Conservation (phyloP, 2,113 vertebrate genomes). For the Callorhinus ursinus region DNA sequence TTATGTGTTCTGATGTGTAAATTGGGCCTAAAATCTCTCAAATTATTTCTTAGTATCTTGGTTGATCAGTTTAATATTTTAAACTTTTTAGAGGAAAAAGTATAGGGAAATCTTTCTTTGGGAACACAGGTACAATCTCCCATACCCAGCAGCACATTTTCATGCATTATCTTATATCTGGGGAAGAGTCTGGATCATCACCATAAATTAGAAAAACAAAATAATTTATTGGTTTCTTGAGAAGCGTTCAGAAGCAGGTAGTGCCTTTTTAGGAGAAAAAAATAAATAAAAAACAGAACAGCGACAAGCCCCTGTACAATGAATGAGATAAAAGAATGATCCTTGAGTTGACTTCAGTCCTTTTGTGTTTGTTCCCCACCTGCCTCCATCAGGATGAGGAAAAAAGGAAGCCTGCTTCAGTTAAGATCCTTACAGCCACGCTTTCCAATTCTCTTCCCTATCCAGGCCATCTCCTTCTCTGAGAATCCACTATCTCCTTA, state of each 20-base stretch:
- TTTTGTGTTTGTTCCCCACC: too few relatives aligned
- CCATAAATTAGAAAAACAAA: not conserved
- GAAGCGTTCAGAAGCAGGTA: not conserved
- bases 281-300: not conserved
- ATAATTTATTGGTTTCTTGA: not conserved
- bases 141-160: rapidly evolving
- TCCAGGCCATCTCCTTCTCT: not conserved
- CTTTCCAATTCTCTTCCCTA: rapidly evolving
- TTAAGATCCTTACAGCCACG: rapidly evolving
- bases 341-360: rapidly evolving
- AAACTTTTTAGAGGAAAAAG: not conserved
- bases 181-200: not conserved
- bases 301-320: not conserved
- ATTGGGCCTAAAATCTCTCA: not conserved
- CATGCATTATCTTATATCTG: not conserved
- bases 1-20: not conserved
- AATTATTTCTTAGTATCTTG: not conserved
- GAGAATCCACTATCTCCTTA: not conserved
- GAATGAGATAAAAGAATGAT: too few relatives aligned
- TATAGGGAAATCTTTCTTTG: not conserved
- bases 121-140: not conserved
- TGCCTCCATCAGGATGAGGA: not conserved
- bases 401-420: not conserved
- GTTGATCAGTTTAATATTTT: not conserved
- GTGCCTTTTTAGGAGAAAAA: not conserved